Percentiles rank a stretch among this genome's conserved stretches.
These are phyloP conservation scores for Podargus strigoides DNA, from an alignment of 2,797 vertebrate genomes.

Conservation along the genomic window DNA sequence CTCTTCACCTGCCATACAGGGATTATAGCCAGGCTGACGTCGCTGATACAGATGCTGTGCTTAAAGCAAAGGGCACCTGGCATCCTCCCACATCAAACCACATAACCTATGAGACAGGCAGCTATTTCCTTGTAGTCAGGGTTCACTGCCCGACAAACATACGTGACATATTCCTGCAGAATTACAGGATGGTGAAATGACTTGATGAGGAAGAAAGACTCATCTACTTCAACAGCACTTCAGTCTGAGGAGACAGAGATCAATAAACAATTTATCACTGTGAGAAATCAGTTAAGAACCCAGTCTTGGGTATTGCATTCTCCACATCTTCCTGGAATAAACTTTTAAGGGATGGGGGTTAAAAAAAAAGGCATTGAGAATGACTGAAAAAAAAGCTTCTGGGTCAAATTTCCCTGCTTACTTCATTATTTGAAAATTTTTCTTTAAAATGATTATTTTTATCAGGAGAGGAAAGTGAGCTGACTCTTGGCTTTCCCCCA, in stretches of 20 bases:
- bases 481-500: background rate
- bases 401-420: background rate
- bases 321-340: background rate
- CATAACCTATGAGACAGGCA: background rate
- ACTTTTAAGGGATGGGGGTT: background rate
- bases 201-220: background rate
- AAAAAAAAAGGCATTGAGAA: background rate
- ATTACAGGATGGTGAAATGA: background rate
- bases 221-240: background rate
- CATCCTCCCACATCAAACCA: background rate
- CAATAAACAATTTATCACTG: background rate
- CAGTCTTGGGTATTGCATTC: background rate
- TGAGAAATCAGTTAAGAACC: background rate
- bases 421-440: background rate
- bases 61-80: background rate
- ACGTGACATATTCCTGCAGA: background rate
- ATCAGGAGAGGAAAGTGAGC: background rate
- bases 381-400: accelerated
- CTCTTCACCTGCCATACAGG: background rate
- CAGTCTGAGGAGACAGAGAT: background rate
- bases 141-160: background rate
- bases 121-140: background rate
- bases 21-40: background rate
- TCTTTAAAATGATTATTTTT: background rate
- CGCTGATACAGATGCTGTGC: background rate